A percentile compares a stretch with the other conserved stretches of the same genome.
Conservation (phyloP, 2,888 invertebrate genomes). For the Andrena minutula region DNA sequence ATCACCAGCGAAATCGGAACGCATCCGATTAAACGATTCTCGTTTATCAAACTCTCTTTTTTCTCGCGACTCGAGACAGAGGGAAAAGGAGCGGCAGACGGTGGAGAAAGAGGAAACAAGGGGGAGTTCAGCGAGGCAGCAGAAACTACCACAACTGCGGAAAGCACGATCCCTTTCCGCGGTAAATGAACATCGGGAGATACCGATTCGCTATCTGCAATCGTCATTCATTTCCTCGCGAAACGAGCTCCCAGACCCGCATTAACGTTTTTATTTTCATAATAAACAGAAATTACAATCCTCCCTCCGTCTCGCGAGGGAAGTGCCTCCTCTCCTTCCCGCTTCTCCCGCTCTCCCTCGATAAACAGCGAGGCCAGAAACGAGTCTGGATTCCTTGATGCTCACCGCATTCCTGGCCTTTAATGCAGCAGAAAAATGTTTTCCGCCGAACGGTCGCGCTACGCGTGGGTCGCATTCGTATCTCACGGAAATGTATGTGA, state of each 20-base stretch:
- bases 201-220: constrained; percentile 52
- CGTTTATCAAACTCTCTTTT: constrained; percentile 26
- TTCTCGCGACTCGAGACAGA: not conserved
- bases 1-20: constrained; percentile 23
- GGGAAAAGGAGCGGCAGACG: not conserved
- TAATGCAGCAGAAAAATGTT: constrained; percentile 72
- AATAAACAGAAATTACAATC: constrained; percentile 53
- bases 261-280: constrained; percentile 62
- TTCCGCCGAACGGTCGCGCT: constrained; percentile 54
- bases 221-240: constrained; percentile 55
- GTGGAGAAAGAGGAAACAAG: not conserved
- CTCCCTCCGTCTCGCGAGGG: not conserved
- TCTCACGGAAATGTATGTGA: constrained; percentile 68
- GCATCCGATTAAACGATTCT: constrained; percentile 41
- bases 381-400: constrained; percentile 41
- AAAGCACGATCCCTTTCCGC: constrained; percentile 34
- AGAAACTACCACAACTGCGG: constrained; percentile 26
- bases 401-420: constrained; percentile 63
- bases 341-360: not conserved
- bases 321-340: not conserved
- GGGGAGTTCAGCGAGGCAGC: not conserved
- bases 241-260: constrained; percentile 33
- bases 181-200: constrained; percentile 57
- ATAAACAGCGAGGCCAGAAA: constrained; percentile 41
- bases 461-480: constrained; percentile 50